Evolutionary conservation across 2,797 vertebrate species (phyloP).

Genomic region (Zonotrichia albicollis): DNA sequence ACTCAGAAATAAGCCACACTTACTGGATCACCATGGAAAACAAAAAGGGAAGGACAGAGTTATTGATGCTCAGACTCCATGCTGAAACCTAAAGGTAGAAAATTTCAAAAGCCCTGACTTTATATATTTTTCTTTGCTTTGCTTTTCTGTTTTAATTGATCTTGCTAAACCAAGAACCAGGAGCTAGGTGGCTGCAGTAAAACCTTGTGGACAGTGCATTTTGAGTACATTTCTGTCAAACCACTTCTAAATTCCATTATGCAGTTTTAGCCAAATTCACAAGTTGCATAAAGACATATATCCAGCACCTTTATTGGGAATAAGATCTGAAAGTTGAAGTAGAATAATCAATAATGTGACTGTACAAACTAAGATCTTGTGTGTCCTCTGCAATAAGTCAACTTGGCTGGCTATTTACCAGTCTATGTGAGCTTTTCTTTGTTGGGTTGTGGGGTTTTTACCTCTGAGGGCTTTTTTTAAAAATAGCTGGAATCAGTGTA

Average conservation of each 20-base stretch:
- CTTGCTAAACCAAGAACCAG: conserved; percentile 42
- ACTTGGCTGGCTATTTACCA: not conserved
- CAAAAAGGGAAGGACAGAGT: not conserved
- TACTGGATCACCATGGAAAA: not conserved
- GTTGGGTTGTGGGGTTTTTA: not conserved
- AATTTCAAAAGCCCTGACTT: not conserved
- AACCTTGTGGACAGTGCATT: not conserved
- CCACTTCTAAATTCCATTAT: not conserved
- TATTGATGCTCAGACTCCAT: not conserved
- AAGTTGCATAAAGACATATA: not conserved
- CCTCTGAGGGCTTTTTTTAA: not conserved
- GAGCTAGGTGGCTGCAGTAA: not conserved
- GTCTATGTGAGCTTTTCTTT: not conserved
- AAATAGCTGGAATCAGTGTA: not conserved
- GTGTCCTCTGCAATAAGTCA: not conserved
- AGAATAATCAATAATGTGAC: not conserved
- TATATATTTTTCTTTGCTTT: not conserved
- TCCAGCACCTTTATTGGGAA: not conserved
- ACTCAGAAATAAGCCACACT: not conserved
- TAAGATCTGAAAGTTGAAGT: not conserved
- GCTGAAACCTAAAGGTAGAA: not conserved
- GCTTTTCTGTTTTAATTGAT: not conserved
- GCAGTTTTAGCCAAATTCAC: not conserved
- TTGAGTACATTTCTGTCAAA: not conserved
- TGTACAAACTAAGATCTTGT: not conserved